Evolutionary conservation across 2,113 vertebrate genomes (phyloP).

Genomic region (Sylvietta virens): DNA sequence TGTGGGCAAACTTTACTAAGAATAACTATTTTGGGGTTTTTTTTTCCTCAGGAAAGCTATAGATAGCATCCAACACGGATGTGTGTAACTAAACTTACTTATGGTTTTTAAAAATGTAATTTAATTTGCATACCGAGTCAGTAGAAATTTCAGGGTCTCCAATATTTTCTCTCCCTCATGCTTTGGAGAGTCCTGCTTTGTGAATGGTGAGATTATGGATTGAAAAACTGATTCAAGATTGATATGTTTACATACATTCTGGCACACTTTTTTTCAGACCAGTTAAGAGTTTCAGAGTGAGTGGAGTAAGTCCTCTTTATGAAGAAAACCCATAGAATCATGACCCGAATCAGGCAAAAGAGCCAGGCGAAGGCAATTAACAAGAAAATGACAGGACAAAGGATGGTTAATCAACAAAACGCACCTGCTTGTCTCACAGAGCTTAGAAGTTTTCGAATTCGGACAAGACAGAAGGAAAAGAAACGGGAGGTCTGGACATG

Average conservation of each 20-base stretch:
- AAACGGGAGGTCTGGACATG: neutral
- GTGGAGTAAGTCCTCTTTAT: neutral
- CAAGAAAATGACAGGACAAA: neutral
- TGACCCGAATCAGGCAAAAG: neutral
- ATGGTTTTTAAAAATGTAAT: neutral
- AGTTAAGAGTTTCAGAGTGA: neutral
- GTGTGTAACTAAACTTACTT: neutral
- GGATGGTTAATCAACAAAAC: neutral
- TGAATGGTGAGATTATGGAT: neutral
- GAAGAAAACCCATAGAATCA: neutral
- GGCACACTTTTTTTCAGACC: neutral
- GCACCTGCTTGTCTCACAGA: neutral
- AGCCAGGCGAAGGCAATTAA: neutral
- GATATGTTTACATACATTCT: neutral
- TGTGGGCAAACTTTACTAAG: neutral
- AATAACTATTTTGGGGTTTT: accelerated
- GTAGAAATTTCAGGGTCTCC: neutral
- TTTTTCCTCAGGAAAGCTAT: neutral
- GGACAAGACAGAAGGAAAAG: neutral
- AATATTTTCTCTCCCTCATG: neutral
- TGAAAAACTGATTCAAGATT: neutral
- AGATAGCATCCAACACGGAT: neutral
- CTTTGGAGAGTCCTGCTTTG: neutral
- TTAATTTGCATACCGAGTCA: neutral
- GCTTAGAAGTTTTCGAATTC: neutral